Base-by-base conservation (phyloP, 2,797 vertebrate genomes). In the Hydrolagus colliei region DNA sequence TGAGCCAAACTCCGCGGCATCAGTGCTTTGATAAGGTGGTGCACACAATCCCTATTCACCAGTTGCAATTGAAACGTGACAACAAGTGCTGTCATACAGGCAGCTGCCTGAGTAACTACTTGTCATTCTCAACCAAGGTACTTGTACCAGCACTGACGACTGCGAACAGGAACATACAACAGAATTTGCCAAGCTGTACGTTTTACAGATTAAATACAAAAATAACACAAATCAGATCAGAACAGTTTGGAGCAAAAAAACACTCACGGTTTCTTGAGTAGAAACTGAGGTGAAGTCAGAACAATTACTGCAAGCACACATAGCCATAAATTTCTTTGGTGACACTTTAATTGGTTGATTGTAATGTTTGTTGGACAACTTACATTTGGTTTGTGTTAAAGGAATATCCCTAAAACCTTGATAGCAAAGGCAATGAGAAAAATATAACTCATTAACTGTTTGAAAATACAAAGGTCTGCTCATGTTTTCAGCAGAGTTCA, bases 401-500 rank as follows among this genome's bases (percentile, higher is more conserved):
- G 35, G 20, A 84, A 41, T 71, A n/a, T 67, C 16, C 79, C 16
- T 6, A 52, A 84, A 71, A 71, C 41, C 79, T 52, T 9, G 65
- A 84, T 71, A 71, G 9, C 32, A 0, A 32, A 18, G 32, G 9
- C 12, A 52, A 76, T 14, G 16, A 67, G 61, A 84, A 52, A 41
- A 84, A 84, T 71, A 84, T 11, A 41, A 52, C 79, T 68, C 65
- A 71, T 84, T 84, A 71, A 65, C 18, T 84, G 71, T 71, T 71
- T 84, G 35, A 9, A 84, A 41, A 67, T 9, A 63, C 27, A 68
- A 68, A 82, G 41, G 75, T 76, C 76, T 82, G 68, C 86, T 87
- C 80, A 87, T 89, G 87, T 67, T 73, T n/a, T 84, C 87, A 85
- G 16, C 13, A 80, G 77, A 86, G 88, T 79, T 72, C 2, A 20